Evolutionary conservation across 2,113 vertebrate genomes (phyloP), one percentile per base, ranked within the genome.

Genomic region (Conger conger): DNA sequence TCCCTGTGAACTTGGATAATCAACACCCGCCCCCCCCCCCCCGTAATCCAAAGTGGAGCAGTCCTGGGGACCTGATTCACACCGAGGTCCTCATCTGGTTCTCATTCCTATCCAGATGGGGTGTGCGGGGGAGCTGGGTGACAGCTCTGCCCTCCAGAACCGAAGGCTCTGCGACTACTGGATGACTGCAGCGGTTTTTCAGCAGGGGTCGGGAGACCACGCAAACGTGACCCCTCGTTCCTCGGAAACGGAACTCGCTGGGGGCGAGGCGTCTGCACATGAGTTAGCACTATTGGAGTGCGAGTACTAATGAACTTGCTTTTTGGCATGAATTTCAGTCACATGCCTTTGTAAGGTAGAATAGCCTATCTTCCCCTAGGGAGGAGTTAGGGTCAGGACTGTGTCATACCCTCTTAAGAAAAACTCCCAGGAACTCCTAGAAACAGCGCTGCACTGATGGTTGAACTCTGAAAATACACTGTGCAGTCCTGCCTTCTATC

Each of bases 401-500:
- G 60, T 16, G 9, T 13, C 68, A 33, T 73, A 33, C 68, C 68
- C 68, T 73, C 37, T 38, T 13, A 79, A 9, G n/a, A 42, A 50
- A 80, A 80, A 45, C 9, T 35, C 40, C n/a, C 23, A 30, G 18
- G 50, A 45, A 8, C 7, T 4, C 16, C 7, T 0, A 38, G 23
- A 30, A 23, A 45, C 8, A 40, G 18, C 38, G n/a, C 40, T 15
- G 38, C 27, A 30, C 27, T 45, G 40, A 15, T 27, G 38, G 38
- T 20, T n/a, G 42, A 80, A 50, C 40, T 45, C 42, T 42, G 33
- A 33, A 73, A 33, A 23, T 73, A 2, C 68, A 73, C 83, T 57
- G 33, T 33, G 38, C 20, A 50, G 9, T 9, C 23, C 3, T 45
- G 37, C 23, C 79, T n/a, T 27, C 18, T 88, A 89, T 86, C 87